Evolutionary conservation across 2,113 vertebrate species (phyloP), one percentile per base, ranked within the genome.

Genomic region (Saguinus imperator): DNA sequence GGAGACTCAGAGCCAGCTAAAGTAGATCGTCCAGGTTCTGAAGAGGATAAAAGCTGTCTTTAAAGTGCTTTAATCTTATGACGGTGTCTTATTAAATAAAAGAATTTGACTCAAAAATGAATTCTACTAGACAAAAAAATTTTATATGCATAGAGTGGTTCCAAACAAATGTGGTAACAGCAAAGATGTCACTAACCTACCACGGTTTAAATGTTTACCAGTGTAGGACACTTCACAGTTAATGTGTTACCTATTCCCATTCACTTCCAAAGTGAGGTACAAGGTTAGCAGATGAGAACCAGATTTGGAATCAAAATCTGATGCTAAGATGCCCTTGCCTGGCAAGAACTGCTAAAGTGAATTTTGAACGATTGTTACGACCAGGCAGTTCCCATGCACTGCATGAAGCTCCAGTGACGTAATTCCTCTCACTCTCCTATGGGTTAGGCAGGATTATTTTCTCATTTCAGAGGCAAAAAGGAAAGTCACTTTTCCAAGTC

Each of bases 331-430:
- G 5, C 1, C 50, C 40, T 40, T n/a, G 61, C 4, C 23, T 37
- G 48, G 23, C 4, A 20, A 45, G 0, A 55, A 23, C 10, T 55
- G 29, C 25, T 13, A 58, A 37, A 2, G 4, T 43, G 40, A 52
- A 43, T 1, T 25, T 1, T 25, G 43, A 40, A 9, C 10, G 7
- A 5, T 25, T 77, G 35, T 17, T 43, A 37, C 11, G 3, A 27
- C 40, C 43, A 79, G 57, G 20, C 6, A 50, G 17, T 16, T 57
- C 13, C 6, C 8, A 0, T 1, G 27, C 2, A 5, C 27, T 29
- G 10, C 37, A 25, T 0, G 3, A 3, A 58, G 27, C 68, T 25
- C 35, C 0, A 50, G 23, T 17, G 23, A 77, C 6, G 57, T 9
- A 23, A 48, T 21, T 0, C 25, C 45, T 57, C 29, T 27, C 27